Base-by-base conservation (phyloP, 2,888 invertebrate genomes). In the Tipula vernalis region DNA sequence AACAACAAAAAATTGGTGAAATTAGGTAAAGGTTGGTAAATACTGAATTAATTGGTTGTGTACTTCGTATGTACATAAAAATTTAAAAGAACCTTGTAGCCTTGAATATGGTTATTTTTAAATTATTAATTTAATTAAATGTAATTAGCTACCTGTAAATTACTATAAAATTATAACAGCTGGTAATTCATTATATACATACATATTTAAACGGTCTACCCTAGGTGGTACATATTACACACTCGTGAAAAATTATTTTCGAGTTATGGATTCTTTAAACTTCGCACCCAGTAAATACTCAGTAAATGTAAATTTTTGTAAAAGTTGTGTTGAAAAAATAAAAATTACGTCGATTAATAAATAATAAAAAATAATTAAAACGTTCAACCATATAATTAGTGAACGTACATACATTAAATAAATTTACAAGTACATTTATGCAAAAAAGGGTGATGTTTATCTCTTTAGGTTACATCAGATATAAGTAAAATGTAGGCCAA, bases 401-500 rank as follows among this genome's bases (percentile, higher is more conserved):
- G 28, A 28, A 28, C 28, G 28, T 28, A 2, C 28, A 28, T 28
- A 28, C 2, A 28, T 28, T 28, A 28, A 28, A 28, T 28, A 28
- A n/a, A n/a, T n/a, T n/a, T n/a, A n/a, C n/a, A n/a, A n/a, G n/a
- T n/a, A n/a, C n/a, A n/a, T n/a, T n/a, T n/a, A n/a, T 44, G 51
- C 5, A 28, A 71, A 28, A 71, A 71, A 18, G 5, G 18, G 15
- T 71, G 71, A 28, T 71, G 8, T 10, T 8, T 28, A 71, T 28
- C 71, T 28, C 13, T 28, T 13, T 51, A 5, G 15, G 12, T 71
- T 71, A 71, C 71, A 28, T 71, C 18, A 18, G 71, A 18, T 28
- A 28, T 51, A 15, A 39, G 10, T 10, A 44, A 6, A 44, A 44
- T 10, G 44, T 44, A 6, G 8, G 8, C 3, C 36, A 13, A 90